Base-by-base conservation (phyloP, 2,113 vertebrate species). In the Shinisaurus crocodilurus region DNA sequence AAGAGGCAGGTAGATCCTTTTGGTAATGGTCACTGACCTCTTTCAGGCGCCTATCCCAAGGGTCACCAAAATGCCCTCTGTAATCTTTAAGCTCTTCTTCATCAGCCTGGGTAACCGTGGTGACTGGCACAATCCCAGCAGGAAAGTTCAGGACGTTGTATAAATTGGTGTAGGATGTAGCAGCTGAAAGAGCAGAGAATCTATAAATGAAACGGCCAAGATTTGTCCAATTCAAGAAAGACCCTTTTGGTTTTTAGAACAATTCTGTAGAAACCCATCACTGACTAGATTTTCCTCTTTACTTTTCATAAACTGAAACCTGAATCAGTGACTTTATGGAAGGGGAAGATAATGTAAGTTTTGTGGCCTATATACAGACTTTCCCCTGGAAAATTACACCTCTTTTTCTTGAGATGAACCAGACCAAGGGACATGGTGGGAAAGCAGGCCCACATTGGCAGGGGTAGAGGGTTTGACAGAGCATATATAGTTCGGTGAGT, bases 111-210 rank as follows among this genome's bases (percentile, higher is more conserved):
- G 97, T 98, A 91, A 98, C 98, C 0, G 79, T 97, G 86, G 97
- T 97, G 90, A 99, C 98, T 0, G 98, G 95, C 43, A 99, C 97
- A 1, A 97, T 95, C 0, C 98, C 98, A 0, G 97, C 98, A 1
- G 98, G 98, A 82, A 98, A 98, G 92, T 97, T 97, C 50, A 99
- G 96, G 88, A 98, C 91, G 91, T 99, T 99, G 94, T 97, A 99
- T 40, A 98, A 75, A 0, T 90, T 0, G 0, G 97, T 98, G 85
- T 96, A 97, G 79, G 94, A 95, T 45, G 94, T 0, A 2, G 93
- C 86, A 77, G 40, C 98, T 99, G 72, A 70, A 90, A 91, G 29
- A 90, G 7, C 37, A 82, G 25, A 85, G 34, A 87, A 67, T 13
- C 32, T 27, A 65, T 84, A 20, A 74, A 74, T 67, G 34, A 34